These are phyloP conservation scores for Lycocorax pyrrhopterus DNA, from an alignment of 2,113 vertebrate genomes.

Conservation along the genomic window DNA sequence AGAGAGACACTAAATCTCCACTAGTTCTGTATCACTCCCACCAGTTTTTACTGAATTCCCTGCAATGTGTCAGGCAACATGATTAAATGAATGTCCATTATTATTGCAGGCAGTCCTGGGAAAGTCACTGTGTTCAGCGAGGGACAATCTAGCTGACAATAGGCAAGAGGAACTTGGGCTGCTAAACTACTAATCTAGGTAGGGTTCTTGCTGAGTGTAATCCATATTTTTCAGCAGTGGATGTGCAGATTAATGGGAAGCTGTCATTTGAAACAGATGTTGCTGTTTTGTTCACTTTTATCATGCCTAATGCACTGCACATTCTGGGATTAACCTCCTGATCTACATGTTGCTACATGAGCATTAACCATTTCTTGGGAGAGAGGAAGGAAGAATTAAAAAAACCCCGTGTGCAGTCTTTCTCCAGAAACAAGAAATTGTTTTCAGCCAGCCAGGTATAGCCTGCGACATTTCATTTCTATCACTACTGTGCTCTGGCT, in stretches of 20 bases:
- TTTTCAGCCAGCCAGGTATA: background rate
- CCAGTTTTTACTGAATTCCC: background rate
- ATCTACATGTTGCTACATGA: background rate
- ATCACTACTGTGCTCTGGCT: background rate
- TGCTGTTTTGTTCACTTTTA: background rate
- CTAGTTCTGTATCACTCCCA: background rate
- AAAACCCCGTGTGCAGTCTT: background rate
- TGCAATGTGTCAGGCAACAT: background rate
- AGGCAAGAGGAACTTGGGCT: background rate
- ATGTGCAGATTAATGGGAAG: background rate
- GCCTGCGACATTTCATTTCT: background rate
- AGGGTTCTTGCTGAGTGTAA: background rate
- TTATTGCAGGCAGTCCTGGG: background rate
- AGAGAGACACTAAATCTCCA: background rate
- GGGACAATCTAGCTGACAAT: background rate
- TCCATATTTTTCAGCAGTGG: background rate
- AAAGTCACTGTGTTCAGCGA: background rate
- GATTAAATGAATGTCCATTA: background rate
- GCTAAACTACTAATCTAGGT: background rate
- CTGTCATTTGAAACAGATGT: background rate
- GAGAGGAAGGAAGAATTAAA: background rate
- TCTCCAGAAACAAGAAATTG: background rate
- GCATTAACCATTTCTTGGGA: background rate
- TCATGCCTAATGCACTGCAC: background rate
- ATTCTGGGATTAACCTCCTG: background rate